phyloP scores from a whole-genome alignment of 1,140 invertebrate species.

The Lasioglossum baleicum region DNA sequence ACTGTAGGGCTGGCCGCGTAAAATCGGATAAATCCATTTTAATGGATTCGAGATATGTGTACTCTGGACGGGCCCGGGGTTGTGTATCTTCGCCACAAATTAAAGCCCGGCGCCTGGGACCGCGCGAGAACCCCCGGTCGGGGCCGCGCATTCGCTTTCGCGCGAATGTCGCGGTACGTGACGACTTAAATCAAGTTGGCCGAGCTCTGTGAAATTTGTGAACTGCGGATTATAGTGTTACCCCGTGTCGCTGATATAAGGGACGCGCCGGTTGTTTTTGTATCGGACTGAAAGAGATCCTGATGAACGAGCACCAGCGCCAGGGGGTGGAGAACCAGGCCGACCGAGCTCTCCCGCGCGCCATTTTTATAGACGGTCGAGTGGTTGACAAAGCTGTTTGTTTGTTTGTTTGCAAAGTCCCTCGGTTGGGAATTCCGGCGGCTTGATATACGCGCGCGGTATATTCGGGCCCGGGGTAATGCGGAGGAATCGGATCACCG shows the following conservation, averaged over 20 bases:
- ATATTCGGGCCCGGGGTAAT: no score
- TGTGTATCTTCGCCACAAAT: slow-evolving; percentile 36
- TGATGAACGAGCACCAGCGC: not conserved
- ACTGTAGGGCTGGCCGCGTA: not conserved
- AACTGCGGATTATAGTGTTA: slow-evolving; percentile 7
- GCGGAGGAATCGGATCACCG: no score
- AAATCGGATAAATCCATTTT: slow-evolving; percentile 40
- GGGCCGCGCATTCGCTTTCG: no score
- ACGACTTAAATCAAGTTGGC: slow-evolving; percentile 28
- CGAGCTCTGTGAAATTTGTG: slow-evolving; percentile 6
- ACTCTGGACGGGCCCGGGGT: not conserved
- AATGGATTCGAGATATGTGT: slow-evolving; percentile 20
- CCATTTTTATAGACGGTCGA: no score
- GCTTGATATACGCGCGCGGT: no score
- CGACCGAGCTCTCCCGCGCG: no score
- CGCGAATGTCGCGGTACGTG: not conserved
- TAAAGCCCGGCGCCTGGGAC: slow-evolving; percentile 10
- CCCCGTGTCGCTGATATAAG: not conserved
- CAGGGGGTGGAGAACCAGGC: no score
- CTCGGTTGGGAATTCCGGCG: no score
- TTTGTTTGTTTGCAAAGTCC: no score
- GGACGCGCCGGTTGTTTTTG: not conserved
- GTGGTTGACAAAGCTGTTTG: no score
- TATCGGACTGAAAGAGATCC: not conserved
- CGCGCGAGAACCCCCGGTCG: no score